Base-by-base conservation (phyloP, 2,888 invertebrate species). In the Plagiodera versicolora region DNA sequence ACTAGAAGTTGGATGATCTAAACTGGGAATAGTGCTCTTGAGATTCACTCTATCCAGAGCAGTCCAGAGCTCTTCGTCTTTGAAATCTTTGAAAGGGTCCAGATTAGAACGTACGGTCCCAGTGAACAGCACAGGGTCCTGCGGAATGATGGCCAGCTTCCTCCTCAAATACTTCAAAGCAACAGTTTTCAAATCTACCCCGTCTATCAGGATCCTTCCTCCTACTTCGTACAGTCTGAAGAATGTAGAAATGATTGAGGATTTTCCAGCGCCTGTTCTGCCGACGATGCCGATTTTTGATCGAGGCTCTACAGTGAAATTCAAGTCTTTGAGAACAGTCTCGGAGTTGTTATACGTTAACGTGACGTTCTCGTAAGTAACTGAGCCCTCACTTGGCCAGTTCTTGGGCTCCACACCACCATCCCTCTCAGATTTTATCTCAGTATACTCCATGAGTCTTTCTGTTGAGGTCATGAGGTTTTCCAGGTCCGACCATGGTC, bases 381-480 rank as follows among this genome's bases (percentile, higher is more conserved):
- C 80, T 66, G 82, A 83, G 0, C 91, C 92, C 16, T 84, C 77
- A 20, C 83, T 82, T 0, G 92, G 92, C 92, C 92, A 93, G 0
- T 85, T 82, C 6, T 83, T 80, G 17, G 86, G 84, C 39, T 89
- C 88, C 70, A 49, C 16, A 3, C 74, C 75, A 9, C 30, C 30
- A 1, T 53, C 56, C 6, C 64, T 50, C 67, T 81, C 81, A 14
- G 72, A 69, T 60, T 82, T 77, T 11, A 87, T 72, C 17, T 82
- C 75, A 0, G 82, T 72, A 56, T 79, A 78, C 65, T 78, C 79
- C 44, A 74, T 48, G 0, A 91, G 84, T 77, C 95, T 86, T 80
- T 97, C 97, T 0, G 96, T 94, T 8, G 91, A 89, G 3, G 91
- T 93, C 92, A 93, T 92, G 67, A 88, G 89, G 73, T 91, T 93